phyloP scores from a whole-genome alignment of 2,113 vertebrate species.

The Panthera leo region DNA sequence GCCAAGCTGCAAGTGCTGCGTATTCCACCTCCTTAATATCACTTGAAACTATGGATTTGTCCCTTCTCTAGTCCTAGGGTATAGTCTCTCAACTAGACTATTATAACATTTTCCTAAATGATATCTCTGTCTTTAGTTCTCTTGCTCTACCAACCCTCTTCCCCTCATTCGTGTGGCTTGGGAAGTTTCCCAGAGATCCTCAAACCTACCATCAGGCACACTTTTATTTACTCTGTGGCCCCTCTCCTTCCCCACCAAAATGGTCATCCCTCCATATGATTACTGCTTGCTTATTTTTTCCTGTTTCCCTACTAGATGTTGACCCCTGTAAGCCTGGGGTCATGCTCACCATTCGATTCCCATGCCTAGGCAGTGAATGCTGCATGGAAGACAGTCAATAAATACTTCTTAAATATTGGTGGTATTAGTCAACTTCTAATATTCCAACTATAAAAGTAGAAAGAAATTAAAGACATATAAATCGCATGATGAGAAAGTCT shows the following conservation, averaged over 20 bases:
- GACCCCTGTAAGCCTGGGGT: neutral
- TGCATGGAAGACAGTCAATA: neutral
- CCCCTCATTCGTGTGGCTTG: neutral
- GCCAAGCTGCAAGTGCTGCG: neutral
- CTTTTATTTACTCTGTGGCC: neutral
- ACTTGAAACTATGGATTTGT: neutral
- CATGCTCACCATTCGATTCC: neutral
- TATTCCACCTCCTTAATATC: neutral
- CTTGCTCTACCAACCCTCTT: rapidly evolving
- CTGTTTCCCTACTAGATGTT: neutral
- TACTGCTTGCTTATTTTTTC: neutral
- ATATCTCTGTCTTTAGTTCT: neutral
- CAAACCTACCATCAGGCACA: neutral
- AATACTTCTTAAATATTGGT: neutral
- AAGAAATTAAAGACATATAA: slow-evolving; percentile 6
- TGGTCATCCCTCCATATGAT: too few species aligned
- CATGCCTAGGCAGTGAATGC: too few species aligned
- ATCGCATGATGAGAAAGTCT: slow-evolving; percentile 15
- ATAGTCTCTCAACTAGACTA: neutral
- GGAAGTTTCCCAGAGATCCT: neutral
- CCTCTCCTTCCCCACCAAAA: neutral
- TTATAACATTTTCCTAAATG: neutral
- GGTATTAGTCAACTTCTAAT: neutral
- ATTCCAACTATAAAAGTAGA: slow-evolving; percentile 28
- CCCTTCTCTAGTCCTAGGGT: neutral